Conservation (phyloP, 2,888 invertebrate genomes). For the Mycogona germanica region DNA sequence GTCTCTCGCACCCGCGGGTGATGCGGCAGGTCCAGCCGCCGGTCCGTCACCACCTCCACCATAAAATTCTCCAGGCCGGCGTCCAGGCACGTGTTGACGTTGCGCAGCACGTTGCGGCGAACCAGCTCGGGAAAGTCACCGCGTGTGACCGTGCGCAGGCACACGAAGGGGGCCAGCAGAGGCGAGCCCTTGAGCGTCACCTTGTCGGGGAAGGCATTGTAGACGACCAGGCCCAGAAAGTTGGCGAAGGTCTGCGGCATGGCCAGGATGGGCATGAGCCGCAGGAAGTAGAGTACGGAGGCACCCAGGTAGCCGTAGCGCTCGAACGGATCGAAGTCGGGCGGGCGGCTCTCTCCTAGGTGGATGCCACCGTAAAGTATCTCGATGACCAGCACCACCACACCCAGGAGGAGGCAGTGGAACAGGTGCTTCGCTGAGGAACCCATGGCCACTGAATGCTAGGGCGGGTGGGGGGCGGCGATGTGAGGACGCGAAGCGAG, state of each 20-base stretch:
- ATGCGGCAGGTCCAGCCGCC: slow-evolving; percentile 50
- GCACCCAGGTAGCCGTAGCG: slow-evolving; percentile 66
- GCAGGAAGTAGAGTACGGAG: slow-evolving; percentile 57
- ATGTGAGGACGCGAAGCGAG: too few species aligned
- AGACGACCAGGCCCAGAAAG: slow-evolving; percentile 71
- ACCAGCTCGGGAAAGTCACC: slow-evolving; percentile 90
- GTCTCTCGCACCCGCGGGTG: slow-evolving; percentile 64
- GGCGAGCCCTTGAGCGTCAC: slow-evolving; percentile 80
- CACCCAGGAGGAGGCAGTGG: slow-evolving; percentile 61
- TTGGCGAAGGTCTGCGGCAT: slow-evolving; percentile 78
- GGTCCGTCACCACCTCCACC: slow-evolving; percentile 92
- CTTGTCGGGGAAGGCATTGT: slow-evolving; percentile 91
- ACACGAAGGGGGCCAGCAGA: slow-evolving; percentile 82
- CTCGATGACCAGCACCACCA: slow-evolving; percentile 62
- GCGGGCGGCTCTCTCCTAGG: slow-evolving; percentile 30
- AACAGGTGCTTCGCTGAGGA: slow-evolving; percentile 64
- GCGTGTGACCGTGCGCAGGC: slow-evolving; percentile 84
- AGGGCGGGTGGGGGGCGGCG: too few species aligned
- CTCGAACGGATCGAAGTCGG: slow-evolving; percentile 58
- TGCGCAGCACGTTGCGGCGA: slow-evolving; percentile 68
- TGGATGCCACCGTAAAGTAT: slow-evolving; percentile 45
- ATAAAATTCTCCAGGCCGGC: slow-evolving; percentile 90
- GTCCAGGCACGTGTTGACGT: slow-evolving; percentile 74
- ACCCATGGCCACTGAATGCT: too few species aligned
- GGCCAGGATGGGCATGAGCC: slow-evolving; percentile 69